Base-by-base conservation (phyloP, 1,140 invertebrate genomes). In the Holotrichia oblita region DNA sequence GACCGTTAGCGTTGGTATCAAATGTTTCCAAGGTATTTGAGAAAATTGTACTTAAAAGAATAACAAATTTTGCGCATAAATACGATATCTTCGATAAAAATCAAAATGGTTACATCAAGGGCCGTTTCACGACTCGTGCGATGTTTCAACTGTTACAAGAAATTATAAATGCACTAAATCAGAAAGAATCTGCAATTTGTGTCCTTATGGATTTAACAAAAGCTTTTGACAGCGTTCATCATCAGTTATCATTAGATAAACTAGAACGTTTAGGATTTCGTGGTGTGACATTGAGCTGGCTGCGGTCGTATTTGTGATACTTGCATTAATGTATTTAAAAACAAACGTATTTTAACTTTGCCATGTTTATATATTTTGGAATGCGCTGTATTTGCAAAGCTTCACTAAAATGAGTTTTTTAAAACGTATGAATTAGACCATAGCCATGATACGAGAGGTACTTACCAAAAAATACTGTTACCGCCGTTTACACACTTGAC, bases 1-100 rank as follows among this genome's bases (percentile, higher is more conserved):
- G 84, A 73, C 84, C 83, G 7, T 85, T 85, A 22, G 83, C 79
- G 0, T 34, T 83, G 8, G 76, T 83, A 0, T 77, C 80, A 0
- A 64, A 80, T 14, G 76, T 85, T 24, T 81, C 82, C 20, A 86
- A 86, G 82, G 40, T 86, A 40, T 76, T 85, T 6, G 83, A 86
- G 81, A 84, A 83, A 73, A 9, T 83, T 40, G 76, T 85, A 7
- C 83, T 82, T 48, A 85, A 34, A 34, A 34, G 27, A 34, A 34
- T 34, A 0, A 75, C 40, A 12, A 79, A 78, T 34, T 84, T 81
- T 77, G 48, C 84, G 12, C 76, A 80, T 76, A 6, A 64, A 2
- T 76, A 81, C 7, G 79, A 83, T 61, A 22, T 84, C 9, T 55
- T 84, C 64, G 78, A 80, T 9, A 10, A 73, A 10, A 82, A 74